Evolutionary conservation across 2,797 vertebrate genomes (phyloP).

Genomic region (Coregonus suidteri): DNA sequence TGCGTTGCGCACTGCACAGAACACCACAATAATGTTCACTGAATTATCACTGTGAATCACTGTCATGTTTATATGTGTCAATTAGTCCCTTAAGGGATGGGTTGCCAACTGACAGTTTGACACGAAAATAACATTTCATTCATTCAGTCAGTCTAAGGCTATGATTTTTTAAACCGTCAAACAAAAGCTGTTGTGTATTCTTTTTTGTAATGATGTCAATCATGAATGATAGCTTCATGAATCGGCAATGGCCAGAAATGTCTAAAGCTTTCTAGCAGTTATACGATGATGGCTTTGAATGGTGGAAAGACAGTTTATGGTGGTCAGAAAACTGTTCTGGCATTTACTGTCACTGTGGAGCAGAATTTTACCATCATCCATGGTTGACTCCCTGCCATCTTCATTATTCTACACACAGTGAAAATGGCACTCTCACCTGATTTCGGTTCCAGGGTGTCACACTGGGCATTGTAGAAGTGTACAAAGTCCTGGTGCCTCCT

Average conservation of each 20-base stretch:
- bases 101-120: no score
- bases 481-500: constrained; percentile 89
- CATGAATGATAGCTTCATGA: neutral
- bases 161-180: neutral
- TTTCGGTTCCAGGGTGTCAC: constrained; percentile 87
- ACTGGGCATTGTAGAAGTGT: constrained; percentile 89
- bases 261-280: neutral
- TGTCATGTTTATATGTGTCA: no score
- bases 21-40: no score
- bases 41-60: no score
- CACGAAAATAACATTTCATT: neutral
- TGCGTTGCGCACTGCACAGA: no score
- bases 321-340: neutral
- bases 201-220: neutral
- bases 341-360: neutral
- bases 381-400: neutral
- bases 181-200: neutral
- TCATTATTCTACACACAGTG: neutral
- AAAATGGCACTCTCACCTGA: constrained; percentile 72
- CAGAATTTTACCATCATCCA: neutral
- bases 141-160: neutral
- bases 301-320: neutral
- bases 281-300: neutral
- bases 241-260: neutral
- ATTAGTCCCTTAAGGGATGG: no score